These are phyloP conservation scores for Microvelia longipes DNA, from an alignment of 1,140 invertebrate species.

Conservation along the genomic window DNA sequence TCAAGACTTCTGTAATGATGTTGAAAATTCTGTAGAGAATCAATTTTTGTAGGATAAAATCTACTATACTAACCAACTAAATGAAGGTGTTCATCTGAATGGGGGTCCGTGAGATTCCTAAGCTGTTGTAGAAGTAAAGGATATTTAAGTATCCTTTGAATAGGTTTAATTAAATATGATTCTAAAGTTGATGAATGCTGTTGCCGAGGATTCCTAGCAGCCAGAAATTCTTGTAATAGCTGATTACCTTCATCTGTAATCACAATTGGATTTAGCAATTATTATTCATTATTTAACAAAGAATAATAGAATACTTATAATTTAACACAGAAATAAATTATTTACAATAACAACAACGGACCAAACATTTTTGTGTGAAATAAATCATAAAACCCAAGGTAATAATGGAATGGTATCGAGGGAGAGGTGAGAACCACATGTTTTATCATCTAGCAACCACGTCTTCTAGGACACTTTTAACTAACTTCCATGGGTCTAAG, in stretches of 20 bases:
- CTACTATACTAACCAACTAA: slow-evolving; percentile 51
- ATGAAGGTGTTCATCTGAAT: slow-evolving; percentile 84
- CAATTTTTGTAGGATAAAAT: too few species aligned
- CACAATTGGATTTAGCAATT: slow-evolving; percentile 7
- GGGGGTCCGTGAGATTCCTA: slow-evolving; percentile 78
- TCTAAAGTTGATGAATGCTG: slow-evolving; percentile 93
- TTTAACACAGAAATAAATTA: too few species aligned
- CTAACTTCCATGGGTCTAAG: too few species aligned
- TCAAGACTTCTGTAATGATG: too few species aligned
- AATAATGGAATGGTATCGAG: too few species aligned
- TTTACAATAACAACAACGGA: too few species aligned
- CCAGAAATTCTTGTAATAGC: slow-evolving; percentile 85
- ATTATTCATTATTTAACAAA: background rate
- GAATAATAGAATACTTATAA: slow-evolving; percentile 1
- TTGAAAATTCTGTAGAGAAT: too few species aligned
- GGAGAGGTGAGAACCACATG: too few species aligned
- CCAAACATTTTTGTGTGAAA: too few species aligned
- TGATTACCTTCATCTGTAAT: slow-evolving; percentile 81
- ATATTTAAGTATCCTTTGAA: slow-evolving; percentile 96
- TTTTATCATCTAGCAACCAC: too few species aligned
- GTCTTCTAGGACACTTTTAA: too few species aligned
- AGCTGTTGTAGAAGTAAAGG: slow-evolving; percentile 89
- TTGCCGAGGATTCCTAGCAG: slow-evolving; percentile 81
- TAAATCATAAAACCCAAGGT: too few species aligned
- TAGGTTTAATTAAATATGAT: slow-evolving; percentile 97